Percentiles rank a stretch among this genome's conserved stretches.
phyloP scores from a whole-genome alignment of 2,113 vertebrate genomes.

The Rhinolophus ferrumequinum region DNA sequence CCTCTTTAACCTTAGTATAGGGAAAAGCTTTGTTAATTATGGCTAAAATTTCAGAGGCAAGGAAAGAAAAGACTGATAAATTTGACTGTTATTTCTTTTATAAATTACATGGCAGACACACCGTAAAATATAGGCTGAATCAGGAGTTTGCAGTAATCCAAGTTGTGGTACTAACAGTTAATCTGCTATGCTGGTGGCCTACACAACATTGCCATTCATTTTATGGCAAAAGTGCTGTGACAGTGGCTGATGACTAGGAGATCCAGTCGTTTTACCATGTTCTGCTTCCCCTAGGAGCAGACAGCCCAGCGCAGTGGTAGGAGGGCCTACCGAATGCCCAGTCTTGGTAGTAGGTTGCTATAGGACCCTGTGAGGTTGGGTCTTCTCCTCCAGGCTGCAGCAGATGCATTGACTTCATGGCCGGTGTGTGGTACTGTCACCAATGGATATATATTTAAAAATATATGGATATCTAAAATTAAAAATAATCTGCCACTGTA shows the following conservation, averaged over 20 bases:
- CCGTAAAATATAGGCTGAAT: not conserved
- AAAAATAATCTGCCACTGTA: not conserved
- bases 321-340: not conserved
- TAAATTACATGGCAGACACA: not conserved
- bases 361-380: not conserved
- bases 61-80: not conserved
- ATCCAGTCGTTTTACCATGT: not conserved
- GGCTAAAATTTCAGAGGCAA: not conserved
- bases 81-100: not conserved
- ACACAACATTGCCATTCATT: not conserved
- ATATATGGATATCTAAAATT: not conserved
- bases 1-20: not conserved
- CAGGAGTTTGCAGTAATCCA: not conserved
- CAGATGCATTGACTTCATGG: not conserved
- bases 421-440: not conserved
- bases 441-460: not conserved
- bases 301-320: not conserved
- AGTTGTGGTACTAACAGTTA: not conserved
- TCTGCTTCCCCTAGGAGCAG: not conserved
- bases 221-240: not conserved
- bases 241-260: not conserved
- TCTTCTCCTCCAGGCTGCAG: not conserved
- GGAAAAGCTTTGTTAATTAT: conserved; percentile 16
- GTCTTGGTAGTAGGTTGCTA: not conserved
- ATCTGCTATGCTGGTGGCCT: not conserved